These are phyloP conservation scores for Eledone cirrhosa DNA, from an alignment of 2,888 invertebrate genomes.

Conservation along the genomic window DNA sequence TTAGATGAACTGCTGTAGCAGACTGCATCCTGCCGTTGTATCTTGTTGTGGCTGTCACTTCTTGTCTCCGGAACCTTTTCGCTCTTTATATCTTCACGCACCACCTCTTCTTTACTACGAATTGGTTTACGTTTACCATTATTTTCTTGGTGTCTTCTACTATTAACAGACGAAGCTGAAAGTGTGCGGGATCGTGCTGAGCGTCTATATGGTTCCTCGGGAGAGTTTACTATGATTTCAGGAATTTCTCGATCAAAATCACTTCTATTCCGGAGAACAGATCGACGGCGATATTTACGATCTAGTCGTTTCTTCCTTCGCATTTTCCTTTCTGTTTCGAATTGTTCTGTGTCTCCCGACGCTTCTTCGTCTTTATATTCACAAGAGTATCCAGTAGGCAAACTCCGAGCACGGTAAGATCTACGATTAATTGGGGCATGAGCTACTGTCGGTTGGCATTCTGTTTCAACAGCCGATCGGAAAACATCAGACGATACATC, in stretches of 20 bases:
- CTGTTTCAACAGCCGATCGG: conserved; percentile 12
- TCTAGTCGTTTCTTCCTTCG: conserved; percentile 40
- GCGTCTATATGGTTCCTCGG: conserved; percentile 12
- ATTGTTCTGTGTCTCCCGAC: conserved; percentile 37
- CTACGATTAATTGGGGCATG: conserved; percentile 28
- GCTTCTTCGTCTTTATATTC: conserved; percentile 38
- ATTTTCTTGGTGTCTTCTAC: neutral
- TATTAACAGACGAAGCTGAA: neutral
- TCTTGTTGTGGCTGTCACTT: conserved; percentile 26
- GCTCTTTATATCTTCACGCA: neutral
- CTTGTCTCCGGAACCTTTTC: neutral
- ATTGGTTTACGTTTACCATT: neutral
- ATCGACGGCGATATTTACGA: conserved; percentile 34
- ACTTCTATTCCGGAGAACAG: conserved; percentile 11
- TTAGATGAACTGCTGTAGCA: conserved; percentile 46
- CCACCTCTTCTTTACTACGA: neutral
- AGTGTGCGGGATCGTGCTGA: conserved; percentile 12
- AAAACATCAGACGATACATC: conserved; percentile 21
- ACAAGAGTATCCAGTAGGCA: conserved; percentile 3
- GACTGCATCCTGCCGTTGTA: conserved; percentile 39
- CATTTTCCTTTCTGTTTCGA: conserved; percentile 40
- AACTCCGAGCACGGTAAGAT: conserved; percentile 32
- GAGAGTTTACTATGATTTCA: conserved; percentile 18
- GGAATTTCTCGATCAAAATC: conserved; percentile 20
- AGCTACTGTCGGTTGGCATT: neutral